Base-by-base conservation (phyloP, 2,113 vertebrate species). In the Menura novaehollandiae region DNA sequence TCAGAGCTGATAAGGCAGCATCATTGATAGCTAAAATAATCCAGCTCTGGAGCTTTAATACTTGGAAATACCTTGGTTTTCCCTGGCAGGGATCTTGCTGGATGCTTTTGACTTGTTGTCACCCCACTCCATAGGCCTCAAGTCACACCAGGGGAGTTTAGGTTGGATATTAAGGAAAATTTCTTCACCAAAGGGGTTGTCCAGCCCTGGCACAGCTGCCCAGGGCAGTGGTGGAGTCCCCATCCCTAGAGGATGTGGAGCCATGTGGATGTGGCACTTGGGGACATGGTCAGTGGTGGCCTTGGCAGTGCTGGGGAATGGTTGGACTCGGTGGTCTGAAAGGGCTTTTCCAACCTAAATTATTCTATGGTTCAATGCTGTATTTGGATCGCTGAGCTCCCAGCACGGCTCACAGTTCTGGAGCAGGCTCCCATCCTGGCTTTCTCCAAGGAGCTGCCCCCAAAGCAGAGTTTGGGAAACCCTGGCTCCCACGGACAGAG, bases 71-170 rank as follows among this genome's bases (percentile, higher is more conserved):
- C 1, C 10, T 3, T 8, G 24, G 68, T 27, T 4, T 24, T 44
- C 28, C 2, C 28, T 3, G 37, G 51, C 59, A n/a, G 68, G 59
- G 76, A 23, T 49, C 51, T 56, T 7, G 58, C 15, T 0, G 41
- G 67, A 7, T 0, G 10, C 6, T 0, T 27, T 26, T 32, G 51
- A 1, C 28, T 49, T 46, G 11, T 3, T 21, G 47, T 52, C 33
- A 19, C 6, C 27, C 2, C 26, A 51, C 56, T 71, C 23, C 3
- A 21, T 27, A 13, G 46, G 62, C 39, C 60, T 24, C 46, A 30
- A 0, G 3, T 4, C 24, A 52, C 30, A 68, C 19, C 55, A 68
- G 39, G 8, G 17, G 11, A 53, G 5, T 23, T 35, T 35, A 55
- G 63, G 10, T 9, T 13, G 49, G 41, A 20, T 16, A 23, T 76